Evolutionary conservation across 2,797 vertebrate species (phyloP).

Genomic region (Sardinella longiceps): DNA sequence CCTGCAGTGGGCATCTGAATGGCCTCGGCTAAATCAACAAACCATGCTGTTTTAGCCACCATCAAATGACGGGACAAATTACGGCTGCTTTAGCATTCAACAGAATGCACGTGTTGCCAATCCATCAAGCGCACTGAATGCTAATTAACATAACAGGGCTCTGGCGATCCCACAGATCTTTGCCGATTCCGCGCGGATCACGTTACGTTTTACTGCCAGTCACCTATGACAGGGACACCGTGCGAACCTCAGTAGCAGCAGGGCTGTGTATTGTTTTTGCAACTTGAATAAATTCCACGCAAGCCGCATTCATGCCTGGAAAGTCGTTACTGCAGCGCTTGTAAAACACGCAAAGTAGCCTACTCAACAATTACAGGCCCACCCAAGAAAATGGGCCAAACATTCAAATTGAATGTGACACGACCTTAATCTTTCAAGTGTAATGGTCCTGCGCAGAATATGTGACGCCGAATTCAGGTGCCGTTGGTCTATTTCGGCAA

Average conservation of each 20-base stretch:
- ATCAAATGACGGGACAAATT: constrained; percentile 82
- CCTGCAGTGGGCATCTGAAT: constrained; percentile 53
- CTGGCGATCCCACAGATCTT: constrained; percentile 76
- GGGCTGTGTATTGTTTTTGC: constrained; percentile 15
- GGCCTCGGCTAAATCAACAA: constrained; percentile 56
- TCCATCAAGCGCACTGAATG: constrained; percentile 83
- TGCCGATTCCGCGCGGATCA: constrained; percentile 75
- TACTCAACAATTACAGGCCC: constrained; percentile 25
- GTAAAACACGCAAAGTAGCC: constrained; percentile 24
- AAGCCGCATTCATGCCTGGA: constrained; percentile 10
- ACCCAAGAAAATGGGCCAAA: constrained; percentile 22
- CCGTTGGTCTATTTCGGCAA: background rate
- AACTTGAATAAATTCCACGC: constrained; percentile 32
- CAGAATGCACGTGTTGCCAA: constrained; percentile 84
- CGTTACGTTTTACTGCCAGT: constrained; percentile 72
- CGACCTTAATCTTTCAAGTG: background rate
- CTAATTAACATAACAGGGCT: constrained; percentile 94
- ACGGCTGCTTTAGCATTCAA: constrained; percentile 79
- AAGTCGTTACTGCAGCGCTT: constrained; percentile 9
- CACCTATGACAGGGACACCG: constrained; percentile 41
- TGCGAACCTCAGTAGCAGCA: constrained; percentile 24
- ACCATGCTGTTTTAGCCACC: constrained; percentile 49
- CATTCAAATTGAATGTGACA: constrained; percentile 13
- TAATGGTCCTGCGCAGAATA: background rate
- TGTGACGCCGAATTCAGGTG: background rate